Base-by-base conservation (phyloP, 2,888 invertebrate genomes). In the Gonocerus acuteangulatus region DNA sequence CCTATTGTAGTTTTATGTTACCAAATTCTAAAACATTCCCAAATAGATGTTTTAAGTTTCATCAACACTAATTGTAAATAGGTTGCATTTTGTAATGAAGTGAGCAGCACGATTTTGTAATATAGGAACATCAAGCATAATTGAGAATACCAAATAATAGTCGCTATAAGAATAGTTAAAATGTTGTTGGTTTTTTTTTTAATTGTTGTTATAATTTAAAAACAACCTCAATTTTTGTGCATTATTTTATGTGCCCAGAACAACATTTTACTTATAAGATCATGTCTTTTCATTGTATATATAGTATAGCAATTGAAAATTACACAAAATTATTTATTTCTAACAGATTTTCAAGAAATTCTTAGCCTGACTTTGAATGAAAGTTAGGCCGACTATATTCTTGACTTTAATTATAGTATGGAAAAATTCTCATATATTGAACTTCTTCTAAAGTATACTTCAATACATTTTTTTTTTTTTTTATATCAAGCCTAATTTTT, bases 381-480 rank as follows among this genome's bases (percentile, higher is more conserved):
- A 54, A 54, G 54, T 42, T 44, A 21, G 54, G 54, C 54, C 36
- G 54, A 54, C 36, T 19, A 36, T 42, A 21, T 54, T 54, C 54
- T 54, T 54, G 54, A 27, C 4, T n/a, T n/a, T n/a, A n/a, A n/a
- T n/a, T n/a, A n/a, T n/a, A n/a, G n/a, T n/a, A n/a, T n/a, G n/a
- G n/a, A n/a, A n/a, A n/a, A n/a, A n/a, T n/a, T n/a, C n/a, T n/a
- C n/a, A n/a, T n/a, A n/a, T n/a, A n/a, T n/a, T n/a, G n/a, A n/a
- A n/a, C n/a, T n/a, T n/a, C n/a, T n/a, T n/a, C n/a, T n/a, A n/a
- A n/a, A n/a, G n/a, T n/a, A n/a, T n/a, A n/a, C n/a, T n/a, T n/a
- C n/a, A n/a, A n/a, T n/a, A n/a, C n/a, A n/a, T n/a, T n/a, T n/a
- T n/a, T n/a, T n/a, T n/a, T n/a, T n/a, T n/a, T n/a, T n/a, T n/a